Percentiles rank a stretch among this genome's conserved stretches.
Conservation (phyloP, 1,140 invertebrate genomes). For the Microvelia longipes region DNA sequence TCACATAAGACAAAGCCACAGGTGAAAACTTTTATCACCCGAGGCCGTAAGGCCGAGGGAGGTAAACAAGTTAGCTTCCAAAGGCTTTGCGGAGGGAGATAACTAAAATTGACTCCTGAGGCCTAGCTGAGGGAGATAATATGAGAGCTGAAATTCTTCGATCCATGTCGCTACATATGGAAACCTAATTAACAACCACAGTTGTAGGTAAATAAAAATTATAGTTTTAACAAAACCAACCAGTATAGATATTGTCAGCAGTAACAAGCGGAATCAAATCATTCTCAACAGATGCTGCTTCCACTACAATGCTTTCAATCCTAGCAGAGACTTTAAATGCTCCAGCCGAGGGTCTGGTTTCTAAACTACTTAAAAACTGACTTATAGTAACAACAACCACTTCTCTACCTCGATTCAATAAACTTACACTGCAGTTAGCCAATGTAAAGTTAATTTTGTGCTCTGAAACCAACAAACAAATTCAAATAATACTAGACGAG, state of each 20-base stretch:
- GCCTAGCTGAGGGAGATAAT: too few relatives aligned
- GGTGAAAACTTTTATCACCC: too few relatives aligned
- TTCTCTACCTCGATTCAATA: conserved; percentile 53
- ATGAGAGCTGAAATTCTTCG: too few relatives aligned
- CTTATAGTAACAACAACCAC: conserved; percentile 55
- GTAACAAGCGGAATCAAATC: conserved; percentile 56
- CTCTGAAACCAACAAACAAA: conserved; percentile 37
- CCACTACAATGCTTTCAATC: conserved; percentile 61
- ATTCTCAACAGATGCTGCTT: conserved; percentile 56
- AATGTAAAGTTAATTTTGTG: conserved; percentile 66
- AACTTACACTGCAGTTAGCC: conserved; percentile 51
- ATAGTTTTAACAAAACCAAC: conserved; percentile 25
- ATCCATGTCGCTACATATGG: too few relatives aligned
- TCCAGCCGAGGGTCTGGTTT: conserved; percentile 50
- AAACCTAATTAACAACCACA: too few relatives aligned
- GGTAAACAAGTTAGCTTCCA: too few relatives aligned
- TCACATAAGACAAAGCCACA: too few relatives aligned
- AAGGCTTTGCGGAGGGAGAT: too few relatives aligned
- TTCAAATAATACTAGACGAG: conserved; percentile 4
- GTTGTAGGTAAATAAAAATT: too few relatives aligned
- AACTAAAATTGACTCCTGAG: too few relatives aligned
- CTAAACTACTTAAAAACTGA: conserved; percentile 52
- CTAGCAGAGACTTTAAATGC: conserved; percentile 55
- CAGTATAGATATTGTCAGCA: conserved; percentile 46
- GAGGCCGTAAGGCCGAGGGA: too few relatives aligned